Evolutionary conservation across 2,113 vertebrate genomes (phyloP).

Genomic region (Uria aalge): DNA sequence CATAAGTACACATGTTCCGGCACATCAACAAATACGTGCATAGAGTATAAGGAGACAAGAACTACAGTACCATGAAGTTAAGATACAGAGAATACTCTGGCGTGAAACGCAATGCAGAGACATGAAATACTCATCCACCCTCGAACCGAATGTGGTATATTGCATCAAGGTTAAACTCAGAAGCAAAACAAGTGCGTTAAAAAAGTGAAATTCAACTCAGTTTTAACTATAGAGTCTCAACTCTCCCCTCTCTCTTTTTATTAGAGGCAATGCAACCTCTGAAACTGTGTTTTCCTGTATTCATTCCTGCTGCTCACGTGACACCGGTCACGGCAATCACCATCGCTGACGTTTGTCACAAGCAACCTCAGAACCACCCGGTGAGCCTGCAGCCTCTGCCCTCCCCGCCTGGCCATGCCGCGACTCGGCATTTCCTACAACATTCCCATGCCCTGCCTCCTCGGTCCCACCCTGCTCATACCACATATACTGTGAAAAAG

Average conservation of each 20-base stretch:
- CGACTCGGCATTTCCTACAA: background rate
- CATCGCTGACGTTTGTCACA: background rate
- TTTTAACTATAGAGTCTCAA: background rate
- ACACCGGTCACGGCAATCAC: background rate
- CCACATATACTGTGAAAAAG: background rate
- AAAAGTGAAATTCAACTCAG: background rate
- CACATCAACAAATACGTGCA: background rate
- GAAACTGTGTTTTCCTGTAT: background rate
- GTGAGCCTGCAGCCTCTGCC: background rate
- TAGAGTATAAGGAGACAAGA: background rate
- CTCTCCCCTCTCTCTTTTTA: background rate
- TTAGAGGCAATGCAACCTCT: background rate
- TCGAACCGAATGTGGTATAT: background rate
- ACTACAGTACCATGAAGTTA: background rate
- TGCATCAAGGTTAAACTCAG: background rate
- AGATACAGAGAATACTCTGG: background rate
- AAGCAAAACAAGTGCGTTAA: background rate
- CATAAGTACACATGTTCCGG: fast-evolving
- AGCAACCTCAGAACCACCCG: background rate
- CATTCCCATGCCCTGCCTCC: background rate
- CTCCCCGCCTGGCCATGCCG: background rate
- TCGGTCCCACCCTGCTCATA: background rate
- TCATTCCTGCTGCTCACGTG: background rate
- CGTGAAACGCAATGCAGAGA: background rate
- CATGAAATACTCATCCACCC: too few species aligned